These are phyloP conservation scores for Stratiomys singularior DNA, from an alignment of 2,888 invertebrate species.

Conservation along the genomic window DNA sequence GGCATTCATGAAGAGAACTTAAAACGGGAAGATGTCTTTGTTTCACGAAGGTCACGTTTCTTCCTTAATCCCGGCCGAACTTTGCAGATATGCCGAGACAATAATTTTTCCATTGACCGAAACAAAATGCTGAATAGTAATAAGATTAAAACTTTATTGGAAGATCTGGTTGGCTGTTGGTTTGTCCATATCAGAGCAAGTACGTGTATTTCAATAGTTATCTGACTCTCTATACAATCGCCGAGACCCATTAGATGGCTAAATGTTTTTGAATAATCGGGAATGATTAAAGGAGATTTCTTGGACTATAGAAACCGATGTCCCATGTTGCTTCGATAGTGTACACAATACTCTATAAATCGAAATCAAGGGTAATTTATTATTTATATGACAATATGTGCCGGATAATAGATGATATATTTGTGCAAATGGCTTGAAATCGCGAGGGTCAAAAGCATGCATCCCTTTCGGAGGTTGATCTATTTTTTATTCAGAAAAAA, in stretches of 20 bases:
- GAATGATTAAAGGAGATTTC: constrained; percentile 18
- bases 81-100: constrained; percentile 8
- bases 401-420: constrained; percentile 10
- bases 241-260: not conserved
- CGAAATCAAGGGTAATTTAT: constrained; percentile 18
- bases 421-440: too few relatives aligned
- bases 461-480: too few relatives aligned
- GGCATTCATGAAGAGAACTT: constrained; percentile 17
- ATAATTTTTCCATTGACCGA: constrained; percentile 16
- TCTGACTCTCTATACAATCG: not conserved
- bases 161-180: not conserved
- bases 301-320: too few relatives aligned
- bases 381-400: constrained; percentile 18
- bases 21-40: constrained; percentile 40
- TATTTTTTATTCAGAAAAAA: too few relatives aligned
- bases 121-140: constrained; percentile 12
- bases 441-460: too few relatives aligned
- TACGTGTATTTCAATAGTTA: not conserved
- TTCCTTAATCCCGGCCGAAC: constrained; percentile 35
- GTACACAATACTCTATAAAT: constrained; percentile 33
- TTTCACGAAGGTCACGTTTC: constrained; percentile 44
- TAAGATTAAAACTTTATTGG: not conserved
- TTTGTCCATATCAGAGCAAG: not conserved
- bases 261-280: constrained; percentile 17
- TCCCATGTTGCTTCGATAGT: too few relatives aligned